Evolutionary conservation across 2,797 vertebrate genomes (phyloP), one percentile per base, ranked within the genome.

Genomic region (Arremon brunneinucha): DNA sequence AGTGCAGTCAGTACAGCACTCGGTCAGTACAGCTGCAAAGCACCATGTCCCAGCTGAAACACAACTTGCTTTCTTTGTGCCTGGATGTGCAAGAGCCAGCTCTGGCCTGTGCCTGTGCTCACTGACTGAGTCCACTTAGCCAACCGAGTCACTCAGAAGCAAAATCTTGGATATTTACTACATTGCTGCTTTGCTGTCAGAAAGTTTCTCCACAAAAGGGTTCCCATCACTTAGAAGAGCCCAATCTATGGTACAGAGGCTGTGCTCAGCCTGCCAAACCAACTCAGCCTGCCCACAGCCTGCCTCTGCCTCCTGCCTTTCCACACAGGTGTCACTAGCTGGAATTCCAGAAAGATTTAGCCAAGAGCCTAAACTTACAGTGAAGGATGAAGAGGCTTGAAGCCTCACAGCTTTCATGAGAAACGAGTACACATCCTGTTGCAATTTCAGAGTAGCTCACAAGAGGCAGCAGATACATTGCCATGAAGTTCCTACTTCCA

Each of bases 381-480:
- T 4, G 2, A 35, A 60, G 64, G 50, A 39, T 30, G 23, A 92
- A 80, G 44, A 32, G 24, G 68, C 67, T 24, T 34, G 75, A 74
- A 92, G 63, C 6, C 62, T 75, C 75, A 20, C 30, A 26, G 57
- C 52, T 90, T 75, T 43, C 55, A 6, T 1, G 5, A 65, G 53
- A 65, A 83, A 5, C 5, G 35, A 34, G 30, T 26, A 50, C 57
- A 64, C 9, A 67, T 59, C 52, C 76, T 79, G 17, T 10, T 95
- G 94, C 82, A 94, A 3, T 97, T 88, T 83, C 87, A 76, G 55
- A 11, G 15, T n/a, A 39, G 79, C 65, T 95, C 94, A 93, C 92
- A 78, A 89, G 94, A 88, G 95, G 94, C 94, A 96, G 94, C 91
- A 96, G 76, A 95, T 86, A 77, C 91, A 76, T 83, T 94, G 86